phyloP scores from a whole-genome alignment of 2,113 vertebrate species.

The Tichodroma muraria region DNA sequence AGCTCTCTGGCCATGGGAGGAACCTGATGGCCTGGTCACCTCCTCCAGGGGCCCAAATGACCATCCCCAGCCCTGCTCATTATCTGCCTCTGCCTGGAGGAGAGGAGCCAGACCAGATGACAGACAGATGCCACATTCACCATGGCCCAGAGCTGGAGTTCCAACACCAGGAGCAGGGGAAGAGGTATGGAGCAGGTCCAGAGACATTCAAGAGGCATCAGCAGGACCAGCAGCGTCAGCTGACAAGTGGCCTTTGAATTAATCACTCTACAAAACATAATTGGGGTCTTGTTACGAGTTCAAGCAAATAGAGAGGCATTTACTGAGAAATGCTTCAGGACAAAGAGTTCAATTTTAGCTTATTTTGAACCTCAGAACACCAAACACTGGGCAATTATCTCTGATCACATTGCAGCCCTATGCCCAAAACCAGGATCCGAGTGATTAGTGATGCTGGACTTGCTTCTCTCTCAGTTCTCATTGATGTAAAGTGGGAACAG shows the following conservation, averaged over 20 bases:
- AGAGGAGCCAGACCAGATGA: neutral
- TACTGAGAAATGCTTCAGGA: neutral
- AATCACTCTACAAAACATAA: neutral
- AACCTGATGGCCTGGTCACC: neutral
- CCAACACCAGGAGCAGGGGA: neutral
- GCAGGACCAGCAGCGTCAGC: neutral
- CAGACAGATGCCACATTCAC: neutral
- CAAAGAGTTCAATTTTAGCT: neutral
- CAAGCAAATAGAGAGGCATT: neutral
- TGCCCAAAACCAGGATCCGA: neutral
- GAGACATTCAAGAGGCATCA: neutral
- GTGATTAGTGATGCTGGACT: neutral
- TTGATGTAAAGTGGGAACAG: neutral
- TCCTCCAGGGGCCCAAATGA: neutral
- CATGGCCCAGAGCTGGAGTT: neutral
- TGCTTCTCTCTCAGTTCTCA: neutral
- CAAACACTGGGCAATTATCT: neutral
- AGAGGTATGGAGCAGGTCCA: neutral
- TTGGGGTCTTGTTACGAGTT: neutral
- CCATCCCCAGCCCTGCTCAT: neutral
- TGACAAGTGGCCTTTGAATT: neutral
- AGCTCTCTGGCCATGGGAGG: neutral
- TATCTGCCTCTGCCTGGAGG: neutral
- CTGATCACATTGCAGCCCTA: neutral
- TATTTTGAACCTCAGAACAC: neutral